These are phyloP conservation scores for Nibea coibor DNA, from an alignment of 2,113 vertebrate genomes.

Conservation along the genomic window DNA sequence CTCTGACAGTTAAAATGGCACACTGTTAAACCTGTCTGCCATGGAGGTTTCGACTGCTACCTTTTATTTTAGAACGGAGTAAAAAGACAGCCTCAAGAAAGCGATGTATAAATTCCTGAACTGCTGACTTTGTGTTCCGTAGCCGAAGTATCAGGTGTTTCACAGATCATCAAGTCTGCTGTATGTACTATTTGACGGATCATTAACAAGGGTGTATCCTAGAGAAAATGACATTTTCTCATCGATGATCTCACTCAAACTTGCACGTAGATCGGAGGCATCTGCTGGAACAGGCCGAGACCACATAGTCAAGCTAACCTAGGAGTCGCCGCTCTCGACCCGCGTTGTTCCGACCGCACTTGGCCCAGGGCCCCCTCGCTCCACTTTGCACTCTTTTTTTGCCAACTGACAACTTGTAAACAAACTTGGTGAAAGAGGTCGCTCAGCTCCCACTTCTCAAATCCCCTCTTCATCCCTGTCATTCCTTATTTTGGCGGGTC, in stretches of 20 bases:
- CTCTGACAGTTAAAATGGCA: conserved; percentile 46
- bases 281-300: conserved; percentile 28
- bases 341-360: background rate
- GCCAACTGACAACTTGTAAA: conserved; percentile 59
- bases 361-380: background rate
- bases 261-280: conserved; percentile 26
- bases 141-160: conserved; percentile 59
- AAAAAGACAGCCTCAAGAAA: background rate
- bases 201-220: conserved; percentile 59
- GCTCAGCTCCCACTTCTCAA: conserved; percentile 63
- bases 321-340: conserved; percentile 26
- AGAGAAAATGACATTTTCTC: conserved; percentile 54
- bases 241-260: conserved; percentile 47
- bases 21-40: conserved; percentile 22
- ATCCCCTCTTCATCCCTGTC: conserved; percentile 44
- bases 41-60: conserved; percentile 2
- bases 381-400: conserved; percentile 58
- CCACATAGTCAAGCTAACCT: conserved; percentile 11
- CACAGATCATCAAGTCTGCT: conserved; percentile 50
- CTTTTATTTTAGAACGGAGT: conserved; percentile 18
- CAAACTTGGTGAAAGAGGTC: conserved; percentile 62
- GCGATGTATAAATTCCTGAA: conserved; percentile 11
- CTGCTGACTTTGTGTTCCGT: conserved; percentile 11
- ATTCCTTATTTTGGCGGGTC: conserved; percentile 52
- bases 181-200: conserved; percentile 53